Percentiles rank a stretch among this genome's conserved stretches.
These are phyloP conservation scores for Callosobruchus maculatus DNA, from an alignment of 2,888 invertebrate species.

Conservation along the genomic window DNA sequence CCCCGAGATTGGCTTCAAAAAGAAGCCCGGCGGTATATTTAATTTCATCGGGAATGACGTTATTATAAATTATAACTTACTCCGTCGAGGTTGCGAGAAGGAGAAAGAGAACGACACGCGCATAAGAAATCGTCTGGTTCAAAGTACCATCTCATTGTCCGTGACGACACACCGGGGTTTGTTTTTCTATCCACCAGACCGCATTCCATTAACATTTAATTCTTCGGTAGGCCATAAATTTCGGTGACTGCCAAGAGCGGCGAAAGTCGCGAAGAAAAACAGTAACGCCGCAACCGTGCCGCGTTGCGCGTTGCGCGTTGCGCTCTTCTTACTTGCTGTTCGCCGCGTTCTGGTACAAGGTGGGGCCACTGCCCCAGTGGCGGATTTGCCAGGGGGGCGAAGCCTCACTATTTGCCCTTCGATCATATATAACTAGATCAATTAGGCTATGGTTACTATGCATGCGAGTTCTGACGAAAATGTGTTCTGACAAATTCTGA, in stretches of 20 bases:
- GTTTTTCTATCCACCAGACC: conserved; percentile 44
- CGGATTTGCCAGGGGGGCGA: too few relatives aligned
- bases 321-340: neutral
- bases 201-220: conserved; percentile 45
- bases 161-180: conserved; percentile 43
- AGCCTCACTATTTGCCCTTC: too few relatives aligned
- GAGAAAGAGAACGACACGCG: neutral
- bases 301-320: too few relatives aligned
- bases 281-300: neutral
- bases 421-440: too few relatives aligned
- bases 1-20: conserved; percentile 12
- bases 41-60: conserved; percentile 43
- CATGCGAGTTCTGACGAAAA: too few relatives aligned
- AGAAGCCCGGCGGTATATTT: conserved; percentile 37
- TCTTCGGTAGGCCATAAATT: conserved; percentile 45
- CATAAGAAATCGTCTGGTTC: conserved; percentile 44
- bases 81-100: conserved; percentile 35
- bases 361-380: too few relatives aligned
- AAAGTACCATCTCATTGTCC: conserved; percentile 47
- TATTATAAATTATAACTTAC: conserved; percentile 47
- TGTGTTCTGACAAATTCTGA: too few relatives aligned
- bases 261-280: conserved; percentile 2
- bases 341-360: neutral
- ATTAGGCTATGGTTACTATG: too few relatives aligned
- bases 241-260: conserved; percentile 5